A percentile compares a stretch with the other conserved stretches of the same genome.
Conservation (phyloP, 2,113 vertebrate species). For the Xiphorhynchus elegans region DNA sequence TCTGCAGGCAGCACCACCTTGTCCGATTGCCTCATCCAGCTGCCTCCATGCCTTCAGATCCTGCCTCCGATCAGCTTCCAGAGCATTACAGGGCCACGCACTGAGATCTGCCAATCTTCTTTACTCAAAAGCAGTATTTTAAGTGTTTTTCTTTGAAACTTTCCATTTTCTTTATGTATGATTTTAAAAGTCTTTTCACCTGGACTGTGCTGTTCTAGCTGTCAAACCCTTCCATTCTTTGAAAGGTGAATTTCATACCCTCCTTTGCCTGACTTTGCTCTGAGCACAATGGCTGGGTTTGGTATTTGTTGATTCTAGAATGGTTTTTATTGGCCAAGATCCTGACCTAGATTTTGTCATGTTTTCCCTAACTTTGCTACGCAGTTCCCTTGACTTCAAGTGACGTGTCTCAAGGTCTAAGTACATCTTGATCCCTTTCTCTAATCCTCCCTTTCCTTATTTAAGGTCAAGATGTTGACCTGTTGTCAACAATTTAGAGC, state of each 20-base stretch:
- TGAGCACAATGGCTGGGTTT: not conserved
- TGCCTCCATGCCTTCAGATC: not conserved
- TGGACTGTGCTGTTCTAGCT: not conserved
- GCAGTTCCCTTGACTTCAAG: not conserved
- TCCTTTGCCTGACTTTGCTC: not conserved
- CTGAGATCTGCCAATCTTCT: not conserved
- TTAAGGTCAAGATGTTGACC: not conserved
- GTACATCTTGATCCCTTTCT: not conserved
- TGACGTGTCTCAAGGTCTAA: not conserved
- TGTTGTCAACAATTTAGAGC: not conserved
- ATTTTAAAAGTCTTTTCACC: not conserved
- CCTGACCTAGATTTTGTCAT: not conserved
- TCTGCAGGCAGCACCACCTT: not conserved
- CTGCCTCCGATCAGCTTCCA: not conserved
- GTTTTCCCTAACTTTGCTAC: not conserved
- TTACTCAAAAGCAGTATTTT: not conserved
- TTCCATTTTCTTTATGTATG: not conserved
- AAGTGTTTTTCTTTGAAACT: not conserved
- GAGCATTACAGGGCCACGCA: rapidly evolving
- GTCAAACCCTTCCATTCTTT: not conserved
- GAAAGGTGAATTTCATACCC: not conserved
- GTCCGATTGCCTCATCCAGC: not conserved
- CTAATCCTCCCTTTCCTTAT: not conserved
- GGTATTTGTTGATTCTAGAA: not conserved
- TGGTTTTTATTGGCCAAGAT: not conserved